Evolutionary conservation across 2,797 vertebrate genomes (phyloP), one percentile per base, ranked within the genome.

Genomic region (Anguilla anguilla): DNA sequence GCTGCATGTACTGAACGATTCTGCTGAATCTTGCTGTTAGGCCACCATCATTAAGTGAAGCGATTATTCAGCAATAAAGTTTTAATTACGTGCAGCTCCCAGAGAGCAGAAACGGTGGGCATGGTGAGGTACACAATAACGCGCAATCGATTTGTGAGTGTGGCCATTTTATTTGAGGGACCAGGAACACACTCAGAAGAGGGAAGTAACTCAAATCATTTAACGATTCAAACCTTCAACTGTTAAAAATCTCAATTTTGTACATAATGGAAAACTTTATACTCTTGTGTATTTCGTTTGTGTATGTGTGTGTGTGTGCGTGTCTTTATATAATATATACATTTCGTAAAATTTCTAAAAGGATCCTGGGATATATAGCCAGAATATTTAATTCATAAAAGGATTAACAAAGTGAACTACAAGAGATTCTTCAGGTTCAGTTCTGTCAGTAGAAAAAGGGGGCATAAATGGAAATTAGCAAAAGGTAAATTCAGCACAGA

Each of bases 41-140:
- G 72, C 31, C 57, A 31, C 64, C 39, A 74, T n/a, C 51, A 67
- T 17, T 15, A 57, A 84, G 72, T 77, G 43, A 85, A 88, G 51
- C 84, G 87, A 85, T 61, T 88, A 88, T 88, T 88, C 87, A 88
- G 87, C 87, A 59, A 74, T n/a, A 55, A 86, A 86, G 69, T 77
- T 77, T 79, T 86, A 79, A 77, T 79, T 86, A 61, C 77, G 49
- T 61, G 67, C n/a, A 31, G 3, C 28, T 84, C 3, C 13, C 69
- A 85, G 31, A 46, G 49, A n/a, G 53, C 43, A 59, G 67, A 43
- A 31, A 85, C 15, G 79, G 61, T 5, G 2, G 43, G 51, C 35
- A 28, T 64, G 15, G n/a, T 35, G 51, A 84, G 35, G 35, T 25
- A 64, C 39, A 64, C 6, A 6, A 64, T 17, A 46, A 22, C 13